These are phyloP conservation scores for Aphis craccivora DNA, from an alignment of 1,140 invertebrate species.

Conservation along the genomic window DNA sequence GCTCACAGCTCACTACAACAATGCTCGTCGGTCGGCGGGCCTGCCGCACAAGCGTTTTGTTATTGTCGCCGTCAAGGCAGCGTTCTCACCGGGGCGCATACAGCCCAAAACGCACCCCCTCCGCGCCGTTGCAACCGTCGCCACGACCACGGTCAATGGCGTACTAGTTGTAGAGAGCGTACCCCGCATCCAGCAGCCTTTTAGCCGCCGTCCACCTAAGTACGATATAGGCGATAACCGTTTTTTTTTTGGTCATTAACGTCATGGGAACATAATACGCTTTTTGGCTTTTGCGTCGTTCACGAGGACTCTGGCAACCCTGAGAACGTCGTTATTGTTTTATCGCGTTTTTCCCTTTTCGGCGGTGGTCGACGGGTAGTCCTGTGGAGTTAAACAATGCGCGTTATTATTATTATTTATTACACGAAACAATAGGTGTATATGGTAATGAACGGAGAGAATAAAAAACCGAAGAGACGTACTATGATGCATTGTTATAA, in stretches of 20 bases:
- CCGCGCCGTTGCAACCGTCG: neutral
- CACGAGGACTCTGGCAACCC: neutral
- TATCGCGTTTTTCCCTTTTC: neutral
- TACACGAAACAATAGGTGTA: neutral
- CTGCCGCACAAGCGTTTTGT: neutral
- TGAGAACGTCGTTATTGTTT: neutral
- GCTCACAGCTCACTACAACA: neutral
- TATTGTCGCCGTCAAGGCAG: neutral
- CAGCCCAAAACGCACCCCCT: neutral
- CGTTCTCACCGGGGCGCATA: neutral
- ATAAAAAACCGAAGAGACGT: neutral
- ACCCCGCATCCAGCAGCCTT: neutral
- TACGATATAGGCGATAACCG: neutral
- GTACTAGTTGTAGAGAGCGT: neutral
- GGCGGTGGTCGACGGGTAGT: neutral
- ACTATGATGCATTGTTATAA: neutral
- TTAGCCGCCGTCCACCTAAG: too few species aligned
- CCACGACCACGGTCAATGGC: conserved; percentile 31
- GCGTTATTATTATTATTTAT: neutral
- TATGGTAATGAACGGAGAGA: neutral
- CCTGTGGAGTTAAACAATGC: neutral
- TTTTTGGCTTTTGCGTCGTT: neutral
- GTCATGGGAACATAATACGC: neutral
- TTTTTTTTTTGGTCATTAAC: neutral
- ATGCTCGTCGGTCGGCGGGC: neutral